Base-by-base conservation (phyloP, 2,888 invertebrate species). In the Cheilosia soror region DNA sequence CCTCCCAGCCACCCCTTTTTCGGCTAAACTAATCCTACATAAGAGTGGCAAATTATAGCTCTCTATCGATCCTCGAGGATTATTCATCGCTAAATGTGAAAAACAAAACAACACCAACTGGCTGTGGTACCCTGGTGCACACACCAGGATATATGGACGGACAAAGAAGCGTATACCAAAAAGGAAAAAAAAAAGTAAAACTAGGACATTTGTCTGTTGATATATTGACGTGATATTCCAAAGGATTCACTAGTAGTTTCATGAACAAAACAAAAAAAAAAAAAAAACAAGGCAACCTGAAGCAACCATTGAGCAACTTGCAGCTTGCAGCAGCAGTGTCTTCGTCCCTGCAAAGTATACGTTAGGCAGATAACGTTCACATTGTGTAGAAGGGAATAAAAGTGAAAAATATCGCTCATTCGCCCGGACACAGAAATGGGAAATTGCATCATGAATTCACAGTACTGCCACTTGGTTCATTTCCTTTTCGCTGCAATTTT, bases 391-490 rank as follows among this genome's bases (percentile, higher is more conserved):
- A n/a, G 13, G 49, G 81, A 49, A 81, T 81, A 80, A 81, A 85
- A 85, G 66, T 85, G 85, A 85, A 80, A 85, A 85, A 85, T 85
- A 81, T 76, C 80, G 69, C 44, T 82, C 81, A 65, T 78, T 83
- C 87, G 84, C 40, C 80, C 71, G 78, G 71, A 85, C 85, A 76
- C 66, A 62, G 72, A 87, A 75, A 80, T 85, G 80, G 87, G 86
- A 88, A 88, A 87, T 87, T 87, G 83, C 87, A 88, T 87, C 88
- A 88, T 88, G 88, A 88, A 88, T 87, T 88, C 87, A 87, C 88
- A 88, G 81, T 84, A 87, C 87, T 87, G 87, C 84, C 87, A 87
- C 77, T 87, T 88, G 82, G 80, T 88, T 87, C 87, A 88, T 87
- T 87, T 88, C 84, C 81, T 87, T 85, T 80, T 88, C 63, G 77